These are phyloP conservation scores for Carassius carassius DNA, from an alignment of 2,113 vertebrate species.

Conservation along the genomic window DNA sequence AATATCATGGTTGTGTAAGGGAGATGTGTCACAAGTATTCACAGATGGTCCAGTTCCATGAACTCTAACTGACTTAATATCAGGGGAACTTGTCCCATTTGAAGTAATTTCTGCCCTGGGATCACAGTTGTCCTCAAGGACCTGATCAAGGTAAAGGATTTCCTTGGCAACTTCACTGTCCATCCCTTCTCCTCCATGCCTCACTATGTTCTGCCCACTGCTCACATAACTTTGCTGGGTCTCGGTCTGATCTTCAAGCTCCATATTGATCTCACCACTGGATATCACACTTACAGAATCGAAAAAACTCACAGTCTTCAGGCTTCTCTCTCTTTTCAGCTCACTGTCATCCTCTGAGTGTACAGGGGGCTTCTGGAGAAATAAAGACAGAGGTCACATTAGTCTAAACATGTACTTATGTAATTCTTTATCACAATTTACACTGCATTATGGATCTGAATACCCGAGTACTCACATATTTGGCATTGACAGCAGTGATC, in stretches of 20 bases:
- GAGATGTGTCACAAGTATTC: conserved; percentile 61
- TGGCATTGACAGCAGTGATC: neutral
- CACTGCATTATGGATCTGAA: neutral
- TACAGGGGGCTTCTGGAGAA: conserved; percentile 81
- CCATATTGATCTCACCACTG: conserved; percentile 82
- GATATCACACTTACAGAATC: conserved; percentile 79
- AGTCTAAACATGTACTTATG: neutral
- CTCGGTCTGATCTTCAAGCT: conserved; percentile 83
- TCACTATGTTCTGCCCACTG: conserved; percentile 76
- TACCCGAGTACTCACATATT: neutral
- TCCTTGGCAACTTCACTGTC: conserved; percentile 90
- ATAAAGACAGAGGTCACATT: conserved; percentile 45
- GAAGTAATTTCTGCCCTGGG: conserved; percentile 80
- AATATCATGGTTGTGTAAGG: conserved; percentile 62
- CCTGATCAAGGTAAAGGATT: conserved; percentile 92
- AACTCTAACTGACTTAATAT: conserved; percentile 65
- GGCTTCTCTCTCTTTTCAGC: conserved; percentile 75
- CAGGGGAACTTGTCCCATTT: conserved; percentile 82
- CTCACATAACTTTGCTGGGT: conserved; percentile 70
- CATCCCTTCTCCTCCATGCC: conserved; percentile 78
- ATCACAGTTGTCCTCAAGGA: conserved; percentile 87
- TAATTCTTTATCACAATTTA: neutral
- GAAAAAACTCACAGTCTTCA: conserved; percentile 81
- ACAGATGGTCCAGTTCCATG: conserved; percentile 71
- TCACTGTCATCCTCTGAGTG: conserved; percentile 85